Evolutionary conservation across 2,888 invertebrate species (phyloP).

Genomic region (Molorchus minor): DNA sequence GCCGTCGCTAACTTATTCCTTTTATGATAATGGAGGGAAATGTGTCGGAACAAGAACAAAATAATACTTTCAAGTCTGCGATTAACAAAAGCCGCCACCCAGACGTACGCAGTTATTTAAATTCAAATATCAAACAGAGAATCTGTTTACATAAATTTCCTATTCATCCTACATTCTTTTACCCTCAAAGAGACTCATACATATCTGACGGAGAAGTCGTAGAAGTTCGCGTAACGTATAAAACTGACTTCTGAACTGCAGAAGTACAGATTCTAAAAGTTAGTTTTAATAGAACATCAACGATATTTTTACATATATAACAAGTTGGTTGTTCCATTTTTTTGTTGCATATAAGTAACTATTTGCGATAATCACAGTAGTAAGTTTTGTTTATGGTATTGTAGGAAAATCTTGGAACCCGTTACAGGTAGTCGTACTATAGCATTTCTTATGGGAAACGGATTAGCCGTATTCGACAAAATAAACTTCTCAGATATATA

Average conservation of each 20-base stretch:
- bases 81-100: background rate
- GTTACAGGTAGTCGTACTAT: too few relatives aligned
- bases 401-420: too few relatives aligned
- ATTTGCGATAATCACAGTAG: too few relatives aligned
- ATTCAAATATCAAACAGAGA: slow-evolving; percentile 1
- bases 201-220: background rate
- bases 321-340: too few relatives aligned
- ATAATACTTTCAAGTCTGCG: background rate
- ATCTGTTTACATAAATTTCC: slow-evolving; percentile 9
- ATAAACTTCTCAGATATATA: slow-evolving; percentile 4
- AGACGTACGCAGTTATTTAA: background rate
- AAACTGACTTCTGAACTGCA: background rate
- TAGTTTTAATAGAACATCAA: too few relatives aligned
- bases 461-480: background rate
- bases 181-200: background rate
- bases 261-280: background rate
- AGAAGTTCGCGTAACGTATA: background rate
- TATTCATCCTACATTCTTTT: background rate
- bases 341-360: too few relatives aligned
- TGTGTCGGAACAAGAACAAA: too few relatives aligned
- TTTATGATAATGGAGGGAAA: too few relatives aligned
- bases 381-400: too few relatives aligned
- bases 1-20: too few relatives aligned
- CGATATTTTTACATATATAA: too few relatives aligned
- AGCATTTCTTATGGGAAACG: background rate